Percentiles rank a stretch among this genome's conserved stretches.
These are phyloP conservation scores for Siderastrea radians DNA, from an alignment of 92 coral and sea anemone species.

Conservation along the genomic window DNA sequence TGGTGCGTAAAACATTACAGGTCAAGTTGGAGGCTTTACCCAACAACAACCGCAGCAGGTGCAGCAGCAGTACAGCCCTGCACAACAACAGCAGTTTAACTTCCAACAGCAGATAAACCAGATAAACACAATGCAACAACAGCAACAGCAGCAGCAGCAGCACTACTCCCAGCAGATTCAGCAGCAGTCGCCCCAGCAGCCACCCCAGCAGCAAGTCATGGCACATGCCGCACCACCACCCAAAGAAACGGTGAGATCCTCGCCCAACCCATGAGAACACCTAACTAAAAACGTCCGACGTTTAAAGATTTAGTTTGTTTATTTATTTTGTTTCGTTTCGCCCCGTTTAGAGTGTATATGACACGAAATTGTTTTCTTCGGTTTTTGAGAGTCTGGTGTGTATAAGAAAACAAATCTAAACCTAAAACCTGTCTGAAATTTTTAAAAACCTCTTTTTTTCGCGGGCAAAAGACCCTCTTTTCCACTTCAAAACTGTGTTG, in stretches of 20 bases:
- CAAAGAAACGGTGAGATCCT: slow-evolving; percentile 31
- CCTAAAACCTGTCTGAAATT: no score
- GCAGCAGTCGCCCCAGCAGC: slow-evolving; percentile 57
- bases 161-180: slow-evolving; percentile 58
- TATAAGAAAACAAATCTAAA: no score
- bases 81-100: slow-evolving; percentile 83
- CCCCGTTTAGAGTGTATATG: no score
- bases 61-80: slow-evolving; percentile 46
- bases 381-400: no score
- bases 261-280: no score
- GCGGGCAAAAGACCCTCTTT: no score
- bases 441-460: no score
- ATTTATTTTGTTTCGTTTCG: no score
- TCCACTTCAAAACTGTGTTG: no score
- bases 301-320: no score
- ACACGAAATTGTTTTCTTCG: no score
- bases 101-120: slow-evolving; percentile 89
- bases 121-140: slow-evolving; percentile 68
- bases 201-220: slow-evolving; percentile 65
- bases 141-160: slow-evolving; percentile 69
- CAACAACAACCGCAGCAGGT: slow-evolving; percentile 33
- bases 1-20: slow-evolving; percentile 18
- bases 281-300: no score
- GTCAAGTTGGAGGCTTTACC: slow-evolving; percentile 76
- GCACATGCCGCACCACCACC: slow-evolving; percentile 65